These are phyloP conservation scores for Balearica regulorum DNA, from an alignment of 2,797 vertebrate species.

Conservation along the genomic window DNA sequence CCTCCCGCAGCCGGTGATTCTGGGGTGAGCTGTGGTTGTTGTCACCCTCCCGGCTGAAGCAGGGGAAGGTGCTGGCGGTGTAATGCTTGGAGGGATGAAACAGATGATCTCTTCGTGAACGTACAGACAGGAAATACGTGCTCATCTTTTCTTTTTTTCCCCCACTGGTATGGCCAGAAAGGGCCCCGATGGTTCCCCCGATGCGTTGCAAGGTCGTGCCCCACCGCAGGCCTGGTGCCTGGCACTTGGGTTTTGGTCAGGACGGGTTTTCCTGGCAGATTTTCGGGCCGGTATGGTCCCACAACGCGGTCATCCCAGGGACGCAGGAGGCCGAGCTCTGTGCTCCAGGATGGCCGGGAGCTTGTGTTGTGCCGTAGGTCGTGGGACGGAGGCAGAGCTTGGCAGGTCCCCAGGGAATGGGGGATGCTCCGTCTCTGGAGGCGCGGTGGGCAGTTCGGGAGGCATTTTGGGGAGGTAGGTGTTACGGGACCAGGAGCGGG, in stretches of 20 bases:
- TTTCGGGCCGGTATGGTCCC: rapidly evolving
- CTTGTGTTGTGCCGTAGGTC: neutral
- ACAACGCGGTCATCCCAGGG: rapidly evolving
- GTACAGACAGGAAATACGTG: rapidly evolving
- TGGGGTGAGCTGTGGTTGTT: rapidly evolving
- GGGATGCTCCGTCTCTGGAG: neutral
- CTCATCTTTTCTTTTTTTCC: neutral
- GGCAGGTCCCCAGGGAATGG: rapidly evolving
- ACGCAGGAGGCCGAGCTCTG: rapidly evolving
- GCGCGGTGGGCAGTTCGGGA: rapidly evolving
- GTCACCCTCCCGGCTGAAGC: neutral
- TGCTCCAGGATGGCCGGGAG: neutral
- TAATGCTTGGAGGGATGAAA: neutral
- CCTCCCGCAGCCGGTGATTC: neutral
- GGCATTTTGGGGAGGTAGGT: neutral
- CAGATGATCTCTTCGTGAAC: neutral
- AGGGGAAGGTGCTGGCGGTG: neutral
- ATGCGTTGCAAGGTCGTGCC: neutral
- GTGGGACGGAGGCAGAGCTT: neutral
- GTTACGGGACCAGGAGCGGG: neutral
- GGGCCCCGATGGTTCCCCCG: neutral
- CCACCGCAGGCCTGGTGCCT: neutral
- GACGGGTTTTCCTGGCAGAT: neutral
- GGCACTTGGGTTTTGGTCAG: neutral
- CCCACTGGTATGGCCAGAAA: rapidly evolving